These are phyloP conservation scores for Melanotaenia parkinsoni DNA, from an alignment of 2,797 vertebrate genomes.

Conservation along the genomic window DNA sequence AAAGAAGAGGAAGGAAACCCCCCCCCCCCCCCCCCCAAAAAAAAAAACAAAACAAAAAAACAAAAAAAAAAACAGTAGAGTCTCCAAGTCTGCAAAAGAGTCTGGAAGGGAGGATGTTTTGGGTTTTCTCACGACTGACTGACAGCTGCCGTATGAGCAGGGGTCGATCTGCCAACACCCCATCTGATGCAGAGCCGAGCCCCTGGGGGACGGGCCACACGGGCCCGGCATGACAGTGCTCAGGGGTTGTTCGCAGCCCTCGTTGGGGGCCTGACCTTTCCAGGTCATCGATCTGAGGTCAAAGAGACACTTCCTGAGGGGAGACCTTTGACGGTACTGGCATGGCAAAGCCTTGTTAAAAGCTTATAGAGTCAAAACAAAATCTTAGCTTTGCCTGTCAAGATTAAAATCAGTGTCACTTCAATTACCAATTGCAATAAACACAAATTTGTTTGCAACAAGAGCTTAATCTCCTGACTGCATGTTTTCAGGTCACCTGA, in stretches of 20 bases:
- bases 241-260: conserved; percentile 70
- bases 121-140: conserved; percentile 63
- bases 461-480: neutral
- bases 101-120: conserved; percentile 51
- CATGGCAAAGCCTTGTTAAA: conserved; percentile 61
- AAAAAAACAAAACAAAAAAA: too few relatives aligned
- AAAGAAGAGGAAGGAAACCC: too few relatives aligned
- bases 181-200: conserved; percentile 67
- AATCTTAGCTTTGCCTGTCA: conserved; percentile 12
- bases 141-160: conserved; percentile 73
- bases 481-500: neutral
- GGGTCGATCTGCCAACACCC: conserved; percentile 74
- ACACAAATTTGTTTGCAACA: neutral
- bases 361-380: conserved; percentile 59
- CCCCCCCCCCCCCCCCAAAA: too few relatives aligned
- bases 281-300: conserved; percentile 83
- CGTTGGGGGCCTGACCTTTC: conserved; percentile 82
- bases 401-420: conserved; percentile 12
- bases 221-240: conserved; percentile 65
- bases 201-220: conserved; percentile 64
- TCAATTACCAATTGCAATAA: conserved; percentile 13
- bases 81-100: conserved; percentile 8
- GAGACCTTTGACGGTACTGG: conserved; percentile 75
- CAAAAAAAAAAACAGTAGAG: neutral
- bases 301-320: conserved; percentile 82